A percentile compares a stretch with the other conserved stretches of the same genome.
Conservation (phyloP, 2,888 invertebrate genomes). For the Drosophila pseudotalamancana region DNA sequence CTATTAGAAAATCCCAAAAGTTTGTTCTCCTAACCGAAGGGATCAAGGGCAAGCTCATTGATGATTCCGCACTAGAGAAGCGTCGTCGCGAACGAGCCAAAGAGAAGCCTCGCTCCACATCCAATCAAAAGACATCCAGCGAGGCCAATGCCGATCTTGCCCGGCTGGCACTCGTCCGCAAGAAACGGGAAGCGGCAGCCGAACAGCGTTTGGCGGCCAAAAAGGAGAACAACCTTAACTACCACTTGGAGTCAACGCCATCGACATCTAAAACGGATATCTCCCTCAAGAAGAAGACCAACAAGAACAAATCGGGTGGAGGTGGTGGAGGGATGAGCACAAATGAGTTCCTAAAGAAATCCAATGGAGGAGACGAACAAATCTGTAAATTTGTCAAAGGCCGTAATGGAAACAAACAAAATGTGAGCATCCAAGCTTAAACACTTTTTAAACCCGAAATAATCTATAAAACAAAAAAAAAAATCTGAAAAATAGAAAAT, state of each 20-base stretch:
- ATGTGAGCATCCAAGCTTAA: background rate
- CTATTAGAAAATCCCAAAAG: constrained; percentile 1
- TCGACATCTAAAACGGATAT: constrained; percentile 4
- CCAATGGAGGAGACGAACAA: background rate
- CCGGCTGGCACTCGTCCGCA: constrained; percentile 43
- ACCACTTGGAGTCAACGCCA: background rate
- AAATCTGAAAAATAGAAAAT: background rate
- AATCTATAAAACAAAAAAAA: no score
- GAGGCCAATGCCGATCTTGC: constrained; percentile 45
- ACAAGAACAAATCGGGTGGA: background rate
- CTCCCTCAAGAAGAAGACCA: background rate
- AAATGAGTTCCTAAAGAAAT: constrained; percentile 1
- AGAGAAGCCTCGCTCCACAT: background rate
- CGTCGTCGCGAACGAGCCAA: background rate
- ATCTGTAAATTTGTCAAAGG: background rate
- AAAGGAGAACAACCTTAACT: constrained; percentile 1
- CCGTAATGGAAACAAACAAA: background rate
- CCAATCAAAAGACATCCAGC: background rate
- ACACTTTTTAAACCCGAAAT: background rate
- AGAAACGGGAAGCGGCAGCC: constrained; percentile 51
- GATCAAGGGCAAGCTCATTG: background rate
- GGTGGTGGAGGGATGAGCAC: background rate
- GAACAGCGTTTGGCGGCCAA: constrained; percentile 46
- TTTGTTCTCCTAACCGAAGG: background rate
- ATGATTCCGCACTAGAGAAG: background rate